Evolutionary conservation across 2,888 invertebrate species (phyloP).

Genomic region (Urechis unicinctus): DNA sequence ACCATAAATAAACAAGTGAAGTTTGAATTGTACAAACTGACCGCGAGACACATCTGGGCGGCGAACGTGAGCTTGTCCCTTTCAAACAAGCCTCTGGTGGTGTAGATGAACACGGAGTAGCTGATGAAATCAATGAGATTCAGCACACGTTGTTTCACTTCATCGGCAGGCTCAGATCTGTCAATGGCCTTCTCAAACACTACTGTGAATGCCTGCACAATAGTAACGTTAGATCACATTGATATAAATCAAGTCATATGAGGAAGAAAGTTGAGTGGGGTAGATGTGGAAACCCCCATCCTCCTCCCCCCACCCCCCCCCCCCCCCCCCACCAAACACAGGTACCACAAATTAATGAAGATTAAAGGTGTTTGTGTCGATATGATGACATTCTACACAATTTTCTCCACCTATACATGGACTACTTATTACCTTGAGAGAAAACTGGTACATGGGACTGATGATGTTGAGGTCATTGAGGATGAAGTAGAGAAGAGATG

Average conservation of each 20-base stretch:
- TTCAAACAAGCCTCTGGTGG: constrained; percentile 87
- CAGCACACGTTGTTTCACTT: constrained; percentile 70
- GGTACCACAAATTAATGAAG: too few relatives aligned
- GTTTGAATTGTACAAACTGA: constrained; percentile 37
- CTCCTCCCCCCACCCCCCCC: too few relatives aligned
- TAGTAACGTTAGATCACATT: too few relatives aligned
- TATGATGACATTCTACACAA: too few relatives aligned
- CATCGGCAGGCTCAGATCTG: constrained; percentile 74
- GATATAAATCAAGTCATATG: too few relatives aligned
- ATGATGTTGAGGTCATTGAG: constrained; percentile 91
- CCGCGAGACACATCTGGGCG: constrained; percentile 93
- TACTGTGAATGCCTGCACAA: constrained; percentile 80
- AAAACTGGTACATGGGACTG: constrained; percentile 95
- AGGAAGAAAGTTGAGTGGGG: too few relatives aligned
- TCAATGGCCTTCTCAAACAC: constrained; percentile 95
- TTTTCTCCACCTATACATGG: background rate
- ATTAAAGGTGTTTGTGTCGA: too few relatives aligned
- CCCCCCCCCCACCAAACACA: too few relatives aligned
- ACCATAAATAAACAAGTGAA: background rate
- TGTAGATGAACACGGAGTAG: constrained; percentile 90
- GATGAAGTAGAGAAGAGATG: constrained; percentile 89
- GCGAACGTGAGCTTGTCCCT: constrained; percentile 94
- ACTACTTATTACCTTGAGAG: constrained; percentile 66
- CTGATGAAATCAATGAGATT: constrained; percentile 92
- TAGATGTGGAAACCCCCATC: too few relatives aligned